Base-by-base conservation (phyloP, 1,140 invertebrate species). In the Probaryconus sp. region DNA sequence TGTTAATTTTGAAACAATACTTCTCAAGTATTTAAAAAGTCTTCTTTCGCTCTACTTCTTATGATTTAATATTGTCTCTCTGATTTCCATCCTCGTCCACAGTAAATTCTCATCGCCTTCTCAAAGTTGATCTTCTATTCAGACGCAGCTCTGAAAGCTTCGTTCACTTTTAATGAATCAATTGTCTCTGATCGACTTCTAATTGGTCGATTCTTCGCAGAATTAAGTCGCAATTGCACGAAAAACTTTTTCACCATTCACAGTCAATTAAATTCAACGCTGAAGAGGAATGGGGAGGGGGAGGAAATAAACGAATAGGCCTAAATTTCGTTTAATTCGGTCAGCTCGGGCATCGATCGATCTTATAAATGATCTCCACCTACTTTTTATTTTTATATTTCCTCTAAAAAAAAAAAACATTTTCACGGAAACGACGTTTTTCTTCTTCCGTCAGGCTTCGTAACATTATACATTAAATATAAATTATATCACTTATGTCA, bases 131-230 rank as follows among this genome's bases (percentile, higher is more conserved):
- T 10, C 24, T 24, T 5, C 21, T 10, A 17, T 33, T 14, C 16
- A n/a, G 14, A 10, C 31, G 6, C 35, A n/a, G 26, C 6, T 45
- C 38, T 13, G 35, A 38, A 47, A 31, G 35, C 45, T 45, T 37
- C 6, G 10, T 35, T 51, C 24, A 3, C 2, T 53, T 20, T 14
- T 45, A 69, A 60, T 45, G 37, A 53, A 60, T 53, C 53, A 60
- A 69, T 69, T 69, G 45, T 69, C 21, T 48, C 20, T 16, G 35
- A 60, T 69, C 53, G 37, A 47, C 47, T 26, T 69, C 45, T 60
- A 69, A 69, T 60, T 60, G 53, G 38, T 45, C 53, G 14, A 45
- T 60, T 69, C 28, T 69, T 45, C 30, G 20, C 17, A 0, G 37
- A 60, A 60, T 37, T 37, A 47, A 42, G 38, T 21, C 42, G 37